Percentiles rank a stretch among this genome's conserved stretches.
Conservation (phyloP, 2,113 vertebrate genomes). For the Pelecanoides urinatrix region DNA sequence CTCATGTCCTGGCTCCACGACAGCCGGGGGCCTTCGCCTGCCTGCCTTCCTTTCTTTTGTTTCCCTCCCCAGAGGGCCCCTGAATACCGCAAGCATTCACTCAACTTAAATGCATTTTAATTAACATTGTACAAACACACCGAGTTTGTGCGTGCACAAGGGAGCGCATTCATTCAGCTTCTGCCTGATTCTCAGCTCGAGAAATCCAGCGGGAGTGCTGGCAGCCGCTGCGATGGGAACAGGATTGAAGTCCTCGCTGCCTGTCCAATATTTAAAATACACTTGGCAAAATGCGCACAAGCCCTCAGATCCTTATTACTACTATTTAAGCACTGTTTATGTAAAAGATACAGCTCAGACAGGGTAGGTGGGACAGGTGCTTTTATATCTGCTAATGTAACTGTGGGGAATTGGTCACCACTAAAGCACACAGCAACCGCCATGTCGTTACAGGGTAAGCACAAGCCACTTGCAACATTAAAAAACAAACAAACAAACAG, state of each 20-base stretch:
- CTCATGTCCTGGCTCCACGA: background rate
- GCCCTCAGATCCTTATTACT: background rate
- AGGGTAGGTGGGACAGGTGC: background rate
- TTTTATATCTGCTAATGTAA: background rate
- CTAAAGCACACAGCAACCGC: background rate
- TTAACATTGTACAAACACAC: slow-evolving; percentile 60
- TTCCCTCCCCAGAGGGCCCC: slow-evolving; percentile 18
- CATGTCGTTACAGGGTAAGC: background rate
- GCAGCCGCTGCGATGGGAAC: background rate
- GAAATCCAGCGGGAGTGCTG: background rate
- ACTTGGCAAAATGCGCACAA: background rate
- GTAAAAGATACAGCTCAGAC: background rate
- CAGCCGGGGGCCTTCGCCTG: background rate
- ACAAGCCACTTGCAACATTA: background rate
- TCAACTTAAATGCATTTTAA: slow-evolving; percentile 68
- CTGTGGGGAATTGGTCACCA: background rate
- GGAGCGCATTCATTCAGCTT: background rate
- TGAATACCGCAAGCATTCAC: slow-evolving; percentile 34
- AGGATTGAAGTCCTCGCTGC: background rate
- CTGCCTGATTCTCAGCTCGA: background rate
- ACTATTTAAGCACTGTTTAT: background rate
- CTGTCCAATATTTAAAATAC: background rate
- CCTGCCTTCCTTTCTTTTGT: background rate
- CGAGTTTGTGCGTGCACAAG: background rate
- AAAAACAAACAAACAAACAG: too few relatives aligned